Conservation (phyloP, 2,113 vertebrate species). For the Martes martes region DNA sequence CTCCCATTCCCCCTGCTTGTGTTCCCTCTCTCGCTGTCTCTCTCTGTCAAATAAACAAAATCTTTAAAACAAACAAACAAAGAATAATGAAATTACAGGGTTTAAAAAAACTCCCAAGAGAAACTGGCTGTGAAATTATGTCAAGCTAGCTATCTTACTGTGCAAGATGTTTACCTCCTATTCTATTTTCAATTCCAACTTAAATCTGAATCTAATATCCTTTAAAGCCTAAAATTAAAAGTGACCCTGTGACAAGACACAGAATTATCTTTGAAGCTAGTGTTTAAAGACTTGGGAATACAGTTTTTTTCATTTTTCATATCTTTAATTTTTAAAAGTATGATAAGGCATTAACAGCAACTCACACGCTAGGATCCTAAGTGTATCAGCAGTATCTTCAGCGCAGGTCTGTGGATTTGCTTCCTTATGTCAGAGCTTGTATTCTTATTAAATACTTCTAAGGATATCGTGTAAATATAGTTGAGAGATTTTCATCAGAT, state of each 20-base stretch:
- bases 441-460: neutral
- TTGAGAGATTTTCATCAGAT: neutral
- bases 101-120: neutral
- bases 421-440: neutral
- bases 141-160: neutral
- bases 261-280: neutral
- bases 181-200: neutral
- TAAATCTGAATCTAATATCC: neutral
- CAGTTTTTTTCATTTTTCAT: neutral
- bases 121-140: neutral
- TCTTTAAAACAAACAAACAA: neutral
- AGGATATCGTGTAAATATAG: neutral
- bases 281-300: neutral
- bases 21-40: too few species aligned
- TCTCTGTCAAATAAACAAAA: too few species aligned
- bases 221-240: conserved; percentile 27
- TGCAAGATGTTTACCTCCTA: neutral
- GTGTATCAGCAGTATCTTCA: neutral
- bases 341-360: neutral
- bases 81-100: neutral
- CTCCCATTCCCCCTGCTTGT: too few species aligned
- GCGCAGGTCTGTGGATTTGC: neutral
- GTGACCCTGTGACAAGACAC: neutral
- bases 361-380: neutral
- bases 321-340: neutral